A percentile compares a stretch with the other conserved stretches of the same genome.
Conservation (phyloP, 64 coral and sea anemone genomes). For the Actinia tenebrosa region DNA sequence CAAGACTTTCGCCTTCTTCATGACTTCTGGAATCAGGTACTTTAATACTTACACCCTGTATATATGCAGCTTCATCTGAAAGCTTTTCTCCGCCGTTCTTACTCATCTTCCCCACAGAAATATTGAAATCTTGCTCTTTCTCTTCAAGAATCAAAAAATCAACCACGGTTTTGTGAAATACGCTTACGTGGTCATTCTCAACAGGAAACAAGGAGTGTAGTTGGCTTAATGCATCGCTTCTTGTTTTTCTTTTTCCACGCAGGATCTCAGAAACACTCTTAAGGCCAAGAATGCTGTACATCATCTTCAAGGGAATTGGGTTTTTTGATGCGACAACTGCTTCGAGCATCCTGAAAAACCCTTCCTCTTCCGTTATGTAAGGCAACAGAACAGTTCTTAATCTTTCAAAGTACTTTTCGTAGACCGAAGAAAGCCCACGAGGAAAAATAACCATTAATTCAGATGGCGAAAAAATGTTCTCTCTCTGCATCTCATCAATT, state of each 20-base stretch:
- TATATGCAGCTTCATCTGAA: no score
- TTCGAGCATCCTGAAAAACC: constrained; percentile 11
- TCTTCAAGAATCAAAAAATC: constrained; percentile 19
- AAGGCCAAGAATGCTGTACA: constrained; percentile 10
- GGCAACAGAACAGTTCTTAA: background rate
- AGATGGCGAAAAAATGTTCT: background rate
- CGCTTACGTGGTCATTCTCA: background rate
- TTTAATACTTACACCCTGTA: no score
- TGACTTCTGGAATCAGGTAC: no score
- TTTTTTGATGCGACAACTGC: constrained; percentile 20
- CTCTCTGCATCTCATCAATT: background rate
- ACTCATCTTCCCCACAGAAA: no score
- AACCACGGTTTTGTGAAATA: constrained; percentile 31
- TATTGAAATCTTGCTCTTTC: no score
- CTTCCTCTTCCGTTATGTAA: constrained; percentile 14
- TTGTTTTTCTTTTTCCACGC: background rate
- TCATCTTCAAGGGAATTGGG: constrained; percentile 29
- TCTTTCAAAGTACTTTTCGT: constrained; percentile 26
- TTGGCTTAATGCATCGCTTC: background rate
- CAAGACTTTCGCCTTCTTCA: no score
- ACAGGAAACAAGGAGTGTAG: constrained; percentile 21
- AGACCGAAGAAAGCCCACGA: constrained; percentile 17
- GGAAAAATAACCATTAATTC: background rate
- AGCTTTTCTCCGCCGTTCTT: no score
- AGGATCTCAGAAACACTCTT: background rate